Evolutionary conservation across 2,888 invertebrate genomes (phyloP), one percentile per base, ranked within the genome.

Genomic region (Thecocarcelia acutangulata): DNA sequence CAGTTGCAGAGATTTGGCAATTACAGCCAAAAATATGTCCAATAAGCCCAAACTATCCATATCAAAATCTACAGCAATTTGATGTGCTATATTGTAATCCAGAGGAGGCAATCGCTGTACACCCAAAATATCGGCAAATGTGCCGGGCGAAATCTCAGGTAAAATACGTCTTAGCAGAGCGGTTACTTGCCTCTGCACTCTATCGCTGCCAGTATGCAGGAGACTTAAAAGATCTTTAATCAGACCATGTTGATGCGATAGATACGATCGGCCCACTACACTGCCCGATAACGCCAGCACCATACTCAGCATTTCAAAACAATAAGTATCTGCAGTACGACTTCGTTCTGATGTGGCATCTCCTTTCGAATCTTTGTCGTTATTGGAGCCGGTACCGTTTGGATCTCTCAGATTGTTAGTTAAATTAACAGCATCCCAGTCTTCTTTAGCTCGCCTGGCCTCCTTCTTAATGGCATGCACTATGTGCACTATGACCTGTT

Each of bases 281-380:
- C 97, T 98, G 3, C 98, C 98, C 83, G 97, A 98, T 50, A 98
- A 91, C 0, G 98, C 98, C 85, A 98, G 90, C 21, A 93, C 98
- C 95, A 98, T 95, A 4, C 97, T 97, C 21, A 98, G 91, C 96
- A 98, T 97, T 92, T 98, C 98, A 89, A 98, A 98, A 91, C 98
- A 98, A 90, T 98, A 98, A n/a, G 97, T 97, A 90, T 98, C 98
- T 2, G 89, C 85, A 61, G 90, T 85, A 84, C 90, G 85, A 87
- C 86, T 85, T 1, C 89, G 86, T 59, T 90, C 91, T 59, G 88
- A 86, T 28, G 87, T 87, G 28, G 85, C 84, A 40, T 89, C 90
- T 19, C 85, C 86, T 83, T 87, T 88, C 17, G 86, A 85, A 74
- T 83, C 90, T 9, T 82, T 84, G 0, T 75, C 70, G 5, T 81